A percentile compares a stretch with the other conserved stretches of the same genome.
Evolutionary conservation across 2,888 invertebrate genomes (phyloP).

Genomic region (Sialis lutaria): DNA sequence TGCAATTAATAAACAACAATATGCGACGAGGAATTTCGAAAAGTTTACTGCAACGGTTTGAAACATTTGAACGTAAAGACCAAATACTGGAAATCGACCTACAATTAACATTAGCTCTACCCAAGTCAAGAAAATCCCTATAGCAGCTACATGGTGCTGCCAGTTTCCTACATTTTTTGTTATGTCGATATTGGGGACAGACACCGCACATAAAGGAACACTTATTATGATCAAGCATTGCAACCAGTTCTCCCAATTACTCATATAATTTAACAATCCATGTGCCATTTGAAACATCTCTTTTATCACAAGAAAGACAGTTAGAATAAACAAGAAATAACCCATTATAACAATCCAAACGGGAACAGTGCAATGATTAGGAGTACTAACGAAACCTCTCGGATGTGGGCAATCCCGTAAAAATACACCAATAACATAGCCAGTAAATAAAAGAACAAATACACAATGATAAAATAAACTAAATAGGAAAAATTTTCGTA

Average conservation of each 20-base stretch:
- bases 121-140: slow-evolving; percentile 67
- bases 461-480: slow-evolving; percentile 61
- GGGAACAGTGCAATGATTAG: slow-evolving; percentile 15
- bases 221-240: slow-evolving; percentile 61
- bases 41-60: slow-evolving; percentile 71
- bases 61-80: slow-evolving; percentile 77
- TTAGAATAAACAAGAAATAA: slow-evolving; percentile 43
- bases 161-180: slow-evolving; percentile 29
- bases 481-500: slow-evolving; percentile 64
- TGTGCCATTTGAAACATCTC: slow-evolving; percentile 67
- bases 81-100: slow-evolving; percentile 71
- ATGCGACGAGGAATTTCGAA: slow-evolving; percentile 62
- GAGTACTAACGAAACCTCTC: no score
- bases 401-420: slow-evolving; percentile 26
- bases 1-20: slow-evolving; percentile 61
- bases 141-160: slow-evolving; percentile 67
- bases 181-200: slow-evolving; percentile 15
- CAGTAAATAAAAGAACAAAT: slow-evolving; percentile 56
- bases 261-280: slow-evolving; percentile 50
- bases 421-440: slow-evolving; percentile 48
- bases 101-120: slow-evolving; percentile 72
- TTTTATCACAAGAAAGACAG: slow-evolving; percentile 44
- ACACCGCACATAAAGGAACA: slow-evolving; percentile 48
- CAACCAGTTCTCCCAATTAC: slow-evolving; percentile 72
- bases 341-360: slow-evolving; percentile 23